A percentile compares a stretch with the other conserved stretches of the same genome.
These are phyloP conservation scores for Norana najaformis DNA, from an alignment of 2,888 invertebrate species.

Conservation along the genomic window DNA sequence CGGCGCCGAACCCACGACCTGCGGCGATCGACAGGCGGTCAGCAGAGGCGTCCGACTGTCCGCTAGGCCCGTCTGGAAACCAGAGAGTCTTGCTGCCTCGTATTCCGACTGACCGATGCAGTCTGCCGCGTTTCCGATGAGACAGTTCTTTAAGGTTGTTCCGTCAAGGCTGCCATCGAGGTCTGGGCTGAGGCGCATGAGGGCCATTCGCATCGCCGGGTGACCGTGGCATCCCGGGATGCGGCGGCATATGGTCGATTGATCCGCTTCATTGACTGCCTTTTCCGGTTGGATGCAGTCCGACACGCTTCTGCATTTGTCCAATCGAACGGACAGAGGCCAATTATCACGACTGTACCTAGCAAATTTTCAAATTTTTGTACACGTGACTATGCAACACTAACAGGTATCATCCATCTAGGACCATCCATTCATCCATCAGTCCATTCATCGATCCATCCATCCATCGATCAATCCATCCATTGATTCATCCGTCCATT, in stretches of 20 bases:
- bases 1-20: neutral
- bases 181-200: constrained; percentile 19
- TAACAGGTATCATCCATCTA: no score
- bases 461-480: no score
- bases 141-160: neutral
- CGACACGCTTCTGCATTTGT: neutral
- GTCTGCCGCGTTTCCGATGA: neutral
- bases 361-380: neutral
- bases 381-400: neutral
- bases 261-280: neutral
- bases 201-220: constrained; percentile 7
- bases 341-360: neutral
- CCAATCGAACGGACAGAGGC: neutral
- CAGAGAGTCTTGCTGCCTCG: neutral
- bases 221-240: neutral
- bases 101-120: neutral
- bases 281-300: neutral
- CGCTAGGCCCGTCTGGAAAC: neutral
- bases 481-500: no score
- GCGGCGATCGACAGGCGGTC: neutral
- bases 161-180: constrained; percentile 4
- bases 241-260: neutral
- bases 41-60: constrained; percentile 13
- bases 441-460: neutral
- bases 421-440: neutral